Percentiles rank a stretch among this genome's conserved stretches.
phyloP scores from a whole-genome alignment of 2,888 invertebrate genomes.

The Epistrophella euchroma region DNA sequence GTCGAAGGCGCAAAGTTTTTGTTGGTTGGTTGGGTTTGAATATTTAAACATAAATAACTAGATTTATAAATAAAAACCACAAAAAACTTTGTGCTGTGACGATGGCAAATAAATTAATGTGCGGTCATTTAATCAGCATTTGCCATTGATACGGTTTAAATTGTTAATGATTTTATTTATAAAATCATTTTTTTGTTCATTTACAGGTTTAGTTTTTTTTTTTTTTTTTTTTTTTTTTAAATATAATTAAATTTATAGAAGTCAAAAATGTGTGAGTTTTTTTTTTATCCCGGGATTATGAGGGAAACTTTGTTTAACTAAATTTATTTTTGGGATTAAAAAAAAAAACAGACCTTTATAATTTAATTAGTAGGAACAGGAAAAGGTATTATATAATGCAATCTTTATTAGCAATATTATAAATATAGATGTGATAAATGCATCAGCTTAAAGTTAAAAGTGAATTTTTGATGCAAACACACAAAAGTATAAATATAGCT shows the following conservation, averaged over 20 bases:
- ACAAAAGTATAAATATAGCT: no score
- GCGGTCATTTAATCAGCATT: constrained; percentile 35
- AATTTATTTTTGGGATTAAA: neutral
- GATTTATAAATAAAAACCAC: constrained; percentile 13
- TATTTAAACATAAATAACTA: neutral
- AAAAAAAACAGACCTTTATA: neutral
- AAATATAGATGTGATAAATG: no score
- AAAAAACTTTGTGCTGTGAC: constrained; percentile 29
- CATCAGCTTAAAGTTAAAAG: no score
- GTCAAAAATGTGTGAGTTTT: neutral
- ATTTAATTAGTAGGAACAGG: no score
- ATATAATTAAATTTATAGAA: neutral
- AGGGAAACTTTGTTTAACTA: neutral
- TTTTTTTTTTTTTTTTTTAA: neutral
- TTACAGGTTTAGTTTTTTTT: neutral
- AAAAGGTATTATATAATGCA: no score
- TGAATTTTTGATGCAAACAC: no score
- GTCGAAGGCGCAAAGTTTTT: constrained; percentile 6
- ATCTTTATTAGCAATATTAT: no score
- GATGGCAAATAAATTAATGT: constrained; percentile 28
- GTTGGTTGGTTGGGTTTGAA: neutral
- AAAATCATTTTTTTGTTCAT: neutral
- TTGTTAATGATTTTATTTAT: constrained; percentile 12
- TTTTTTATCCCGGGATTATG: neutral
- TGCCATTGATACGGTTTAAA: constrained; percentile 10